Evolutionary conservation across 2,888 invertebrate genomes (phyloP).

Genomic region (Itoplectis maculator): DNA sequence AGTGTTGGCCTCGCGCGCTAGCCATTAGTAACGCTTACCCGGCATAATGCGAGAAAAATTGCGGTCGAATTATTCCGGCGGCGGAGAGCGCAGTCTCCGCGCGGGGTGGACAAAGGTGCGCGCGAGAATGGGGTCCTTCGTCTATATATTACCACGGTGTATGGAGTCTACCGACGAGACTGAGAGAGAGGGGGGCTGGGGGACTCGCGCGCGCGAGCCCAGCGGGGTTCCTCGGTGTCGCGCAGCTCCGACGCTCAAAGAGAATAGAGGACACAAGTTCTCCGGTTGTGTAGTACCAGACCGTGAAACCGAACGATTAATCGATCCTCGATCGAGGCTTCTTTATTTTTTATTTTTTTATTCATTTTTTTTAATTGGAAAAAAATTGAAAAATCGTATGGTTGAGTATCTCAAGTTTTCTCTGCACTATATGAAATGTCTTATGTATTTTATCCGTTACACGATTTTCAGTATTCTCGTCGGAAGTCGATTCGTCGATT

Average conservation of each 20-base stretch:
- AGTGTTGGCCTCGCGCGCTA: constrained; percentile 43
- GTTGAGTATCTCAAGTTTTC: too few relatives aligned
- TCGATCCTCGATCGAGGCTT: constrained; percentile 33
- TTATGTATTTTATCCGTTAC: too few relatives aligned
- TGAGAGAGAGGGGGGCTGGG: constrained; percentile 24
- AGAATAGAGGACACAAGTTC: constrained; percentile 27
- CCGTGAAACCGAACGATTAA: constrained; percentile 10
- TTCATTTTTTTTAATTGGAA: too few relatives aligned
- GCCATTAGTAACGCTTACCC: constrained; percentile 81
- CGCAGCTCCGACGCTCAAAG: constrained; percentile 3
- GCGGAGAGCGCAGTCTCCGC: constrained; percentile 67
- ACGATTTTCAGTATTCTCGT: neutral
- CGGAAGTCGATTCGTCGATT: neutral
- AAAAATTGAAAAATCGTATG: too few relatives aligned
- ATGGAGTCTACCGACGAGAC: constrained; percentile 20
- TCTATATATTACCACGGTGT: constrained; percentile 41
- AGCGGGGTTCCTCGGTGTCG: constrained; percentile 38
- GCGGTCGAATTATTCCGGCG: constrained; percentile 78
- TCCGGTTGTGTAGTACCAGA: neutral
- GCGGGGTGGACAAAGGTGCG: constrained; percentile 72
- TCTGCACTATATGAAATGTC: too few relatives aligned
- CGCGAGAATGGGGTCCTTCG: constrained; percentile 36
- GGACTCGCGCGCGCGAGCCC: constrained; percentile 49
- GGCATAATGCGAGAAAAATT: constrained; percentile 80
- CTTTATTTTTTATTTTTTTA: too few relatives aligned